Evolutionary conservation across 2,113 vertebrate genomes (phyloP).

Genomic region (Rhinoderma darwinii): DNA sequence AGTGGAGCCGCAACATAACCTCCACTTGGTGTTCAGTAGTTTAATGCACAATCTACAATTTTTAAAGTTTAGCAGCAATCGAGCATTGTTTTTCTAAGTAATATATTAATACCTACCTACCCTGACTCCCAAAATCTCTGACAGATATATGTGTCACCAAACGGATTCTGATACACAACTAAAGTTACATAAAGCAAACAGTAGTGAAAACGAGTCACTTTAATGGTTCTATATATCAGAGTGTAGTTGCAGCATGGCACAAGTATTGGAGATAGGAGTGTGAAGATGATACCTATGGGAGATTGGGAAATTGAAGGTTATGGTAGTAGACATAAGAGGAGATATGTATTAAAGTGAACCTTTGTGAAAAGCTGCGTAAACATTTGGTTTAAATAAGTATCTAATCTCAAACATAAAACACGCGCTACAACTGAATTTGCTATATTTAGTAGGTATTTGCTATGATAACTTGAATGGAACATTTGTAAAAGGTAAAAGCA

Average conservation of each 20-base stretch:
- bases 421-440: neutral
- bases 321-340: neutral
- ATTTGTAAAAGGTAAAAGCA: constrained; percentile 8
- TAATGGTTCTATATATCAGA: neutral
- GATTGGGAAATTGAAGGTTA: neutral
- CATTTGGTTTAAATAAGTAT: neutral
- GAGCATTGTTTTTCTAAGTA: no score
- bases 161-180: neutral
- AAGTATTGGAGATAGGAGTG: neutral
- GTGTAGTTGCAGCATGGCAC: neutral
- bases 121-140: neutral
- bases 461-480: neutral
- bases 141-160: neutral
- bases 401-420: neutral
- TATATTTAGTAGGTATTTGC: neutral
- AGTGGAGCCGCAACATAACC: no score
- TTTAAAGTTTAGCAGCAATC: no score
- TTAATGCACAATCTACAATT: no score
- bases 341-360: neutral
- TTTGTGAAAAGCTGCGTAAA: neutral
- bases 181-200: neutral
- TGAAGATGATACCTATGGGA: neutral
- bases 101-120: no score
- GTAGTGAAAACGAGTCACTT: neutral
- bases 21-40: no score